A percentile compares a stretch with the other conserved stretches of the same genome.
Evolutionary conservation across 2,797 vertebrate species (phyloP).

Genomic region (Cygnus olor): DNA sequence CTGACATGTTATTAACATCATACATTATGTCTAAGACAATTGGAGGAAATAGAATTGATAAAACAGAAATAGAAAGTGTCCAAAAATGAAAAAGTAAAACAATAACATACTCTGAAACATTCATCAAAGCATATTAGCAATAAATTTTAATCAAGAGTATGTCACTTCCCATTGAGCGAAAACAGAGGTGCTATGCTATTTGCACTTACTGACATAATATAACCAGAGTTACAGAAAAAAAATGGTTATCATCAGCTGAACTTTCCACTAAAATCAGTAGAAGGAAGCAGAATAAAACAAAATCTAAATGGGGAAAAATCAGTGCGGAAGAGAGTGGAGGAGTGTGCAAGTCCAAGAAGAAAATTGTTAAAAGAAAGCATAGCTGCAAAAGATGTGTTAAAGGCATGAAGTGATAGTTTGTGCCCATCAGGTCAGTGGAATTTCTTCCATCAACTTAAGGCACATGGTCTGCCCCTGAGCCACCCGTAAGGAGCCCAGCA

Average conservation of each 20-base stretch:
- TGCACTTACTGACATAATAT: neutral
- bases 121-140: constrained; percentile 59
- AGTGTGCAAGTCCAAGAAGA: neutral
- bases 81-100: constrained; percentile 48
- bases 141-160: constrained; percentile 62
- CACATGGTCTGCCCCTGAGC: neutral
- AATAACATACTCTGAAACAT: constrained; percentile 49
- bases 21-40: constrained; percentile 45
- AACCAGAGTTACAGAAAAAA: neutral
- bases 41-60: constrained; percentile 35
- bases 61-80: constrained; percentile 50
- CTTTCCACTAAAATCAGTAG: neutral
- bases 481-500: neutral
- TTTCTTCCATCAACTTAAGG: neutral
- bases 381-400: neutral
- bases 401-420: neutral
- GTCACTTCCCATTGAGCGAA: constrained; percentile 52
- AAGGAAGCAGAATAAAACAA: neutral
- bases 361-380: neutral
- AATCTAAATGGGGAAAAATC: neutral
- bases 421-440: neutral
- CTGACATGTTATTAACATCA: constrained; percentile 51
- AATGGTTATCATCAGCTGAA: constrained; percentile 11
- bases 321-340: neutral
- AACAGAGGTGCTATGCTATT: neutral